Conservation (phyloP, 2,797 vertebrate species). For the Oreochromis grahami region DNA sequence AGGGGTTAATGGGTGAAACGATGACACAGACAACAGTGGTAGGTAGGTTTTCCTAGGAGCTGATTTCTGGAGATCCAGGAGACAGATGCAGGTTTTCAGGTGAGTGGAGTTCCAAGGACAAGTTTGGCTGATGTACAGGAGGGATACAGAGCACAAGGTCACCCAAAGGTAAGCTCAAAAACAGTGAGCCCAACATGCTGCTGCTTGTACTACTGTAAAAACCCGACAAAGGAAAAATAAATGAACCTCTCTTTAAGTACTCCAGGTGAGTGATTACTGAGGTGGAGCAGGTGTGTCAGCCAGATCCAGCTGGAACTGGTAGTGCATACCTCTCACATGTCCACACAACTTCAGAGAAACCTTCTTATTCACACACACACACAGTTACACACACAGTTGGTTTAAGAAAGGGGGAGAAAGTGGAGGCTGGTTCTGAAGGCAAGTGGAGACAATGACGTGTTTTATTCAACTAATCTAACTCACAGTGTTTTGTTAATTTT, state of each 20-base stretch:
- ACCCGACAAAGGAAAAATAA: background rate
- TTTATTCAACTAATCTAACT: background rate
- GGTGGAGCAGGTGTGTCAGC: background rate
- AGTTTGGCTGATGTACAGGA: background rate
- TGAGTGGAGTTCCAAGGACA: background rate
- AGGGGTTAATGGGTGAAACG: background rate
- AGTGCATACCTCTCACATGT: background rate
- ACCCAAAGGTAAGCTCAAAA: background rate
- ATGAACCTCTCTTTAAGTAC: background rate
- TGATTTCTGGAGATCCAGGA: background rate
- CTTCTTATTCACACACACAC: background rate
- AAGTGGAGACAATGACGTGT: background rate
- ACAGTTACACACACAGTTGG: background rate
- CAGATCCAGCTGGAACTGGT: background rate
- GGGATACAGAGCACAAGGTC: background rate
- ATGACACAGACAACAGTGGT: background rate
- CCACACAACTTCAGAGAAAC: background rate
- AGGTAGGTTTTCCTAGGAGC: background rate
- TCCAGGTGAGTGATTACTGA: background rate
- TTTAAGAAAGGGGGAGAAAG: background rate
- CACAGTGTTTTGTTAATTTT: background rate
- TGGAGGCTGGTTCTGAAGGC: background rate
- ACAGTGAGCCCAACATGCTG: background rate
- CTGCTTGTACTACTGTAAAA: background rate
- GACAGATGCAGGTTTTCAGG: background rate